phyloP scores from a whole-genome alignment of 2,797 vertebrate species.

The Coracias cyanogaster region DNA sequence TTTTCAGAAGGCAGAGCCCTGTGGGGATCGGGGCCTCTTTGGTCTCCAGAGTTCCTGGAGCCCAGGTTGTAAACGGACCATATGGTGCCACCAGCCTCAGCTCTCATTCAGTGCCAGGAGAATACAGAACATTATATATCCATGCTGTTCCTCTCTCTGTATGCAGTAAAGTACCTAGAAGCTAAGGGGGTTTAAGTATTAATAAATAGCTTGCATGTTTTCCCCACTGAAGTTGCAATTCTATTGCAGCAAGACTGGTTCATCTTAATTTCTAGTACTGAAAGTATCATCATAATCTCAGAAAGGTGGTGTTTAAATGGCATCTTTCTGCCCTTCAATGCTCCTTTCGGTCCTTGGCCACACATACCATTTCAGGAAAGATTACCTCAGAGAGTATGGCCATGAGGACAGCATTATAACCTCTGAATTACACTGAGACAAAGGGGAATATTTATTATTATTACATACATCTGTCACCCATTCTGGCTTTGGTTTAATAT shows the following conservation, averaged over 20 bases:
- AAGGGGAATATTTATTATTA: not conserved
- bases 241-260: not conserved
- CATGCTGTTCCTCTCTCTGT: not conserved
- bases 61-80: slow-evolving; percentile 10
- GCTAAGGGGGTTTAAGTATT: not conserved
- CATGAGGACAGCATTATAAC: not conserved
- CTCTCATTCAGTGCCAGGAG: slow-evolving; percentile 11
- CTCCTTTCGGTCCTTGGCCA: not conserved
- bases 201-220: not conserved
- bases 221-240: not conserved
- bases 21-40: not conserved
- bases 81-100: slow-evolving; percentile 25
- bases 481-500: not conserved
- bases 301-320: not conserved
- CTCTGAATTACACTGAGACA: not conserved
- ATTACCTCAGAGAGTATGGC: not conserved
- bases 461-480: not conserved
- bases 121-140: not conserved
- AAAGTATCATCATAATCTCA: not conserved
- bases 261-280: not conserved
- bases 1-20: slow-evolving; percentile 11
- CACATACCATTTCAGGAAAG: not conserved
- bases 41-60: not conserved
- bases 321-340: not conserved
- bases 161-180: not conserved